Evolutionary conservation across 2,888 invertebrate genomes (phyloP).

Genomic region (Strigamia crassipes): DNA sequence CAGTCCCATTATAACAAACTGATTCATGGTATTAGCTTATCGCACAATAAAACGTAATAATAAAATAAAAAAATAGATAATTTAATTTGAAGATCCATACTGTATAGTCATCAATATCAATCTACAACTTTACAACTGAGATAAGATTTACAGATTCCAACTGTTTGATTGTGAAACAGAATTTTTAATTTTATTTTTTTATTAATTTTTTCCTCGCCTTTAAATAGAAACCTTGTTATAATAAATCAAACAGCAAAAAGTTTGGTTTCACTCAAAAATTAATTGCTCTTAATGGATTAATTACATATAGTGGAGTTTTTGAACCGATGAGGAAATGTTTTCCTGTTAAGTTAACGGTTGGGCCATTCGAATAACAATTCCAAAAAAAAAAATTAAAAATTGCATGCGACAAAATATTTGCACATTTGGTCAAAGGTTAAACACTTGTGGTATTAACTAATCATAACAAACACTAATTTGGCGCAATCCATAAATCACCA

Average conservation of each 20-base stretch:
- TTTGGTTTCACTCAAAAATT: neutral
- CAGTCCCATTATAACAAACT: slow-evolving; percentile 5
- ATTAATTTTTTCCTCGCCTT: neutral
- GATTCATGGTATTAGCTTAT: slow-evolving; percentile 18
- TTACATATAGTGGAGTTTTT: neutral
- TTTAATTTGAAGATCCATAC: neutral
- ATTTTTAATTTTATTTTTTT: neutral
- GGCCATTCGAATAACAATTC: neutral
- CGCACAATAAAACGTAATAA: neutral
- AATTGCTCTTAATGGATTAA: neutral
- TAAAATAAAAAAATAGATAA: neutral
- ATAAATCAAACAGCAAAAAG: neutral
- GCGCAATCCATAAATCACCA: slow-evolving; percentile 7
- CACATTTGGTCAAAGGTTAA: neutral
- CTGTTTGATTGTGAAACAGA: neutral
- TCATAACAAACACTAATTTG: neutral
- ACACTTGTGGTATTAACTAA: neutral
- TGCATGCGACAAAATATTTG: neutral
- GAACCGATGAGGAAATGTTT: neutral
- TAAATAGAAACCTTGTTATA: neutral
- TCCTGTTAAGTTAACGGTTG: neutral
- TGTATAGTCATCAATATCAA: neutral
- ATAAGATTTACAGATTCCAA: neutral
- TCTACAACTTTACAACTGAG: slow-evolving; percentile 17
- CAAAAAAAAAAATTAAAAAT: neutral